Conservation (phyloP, 2,797 vertebrate species). For the Zalophus californianus region DNA sequence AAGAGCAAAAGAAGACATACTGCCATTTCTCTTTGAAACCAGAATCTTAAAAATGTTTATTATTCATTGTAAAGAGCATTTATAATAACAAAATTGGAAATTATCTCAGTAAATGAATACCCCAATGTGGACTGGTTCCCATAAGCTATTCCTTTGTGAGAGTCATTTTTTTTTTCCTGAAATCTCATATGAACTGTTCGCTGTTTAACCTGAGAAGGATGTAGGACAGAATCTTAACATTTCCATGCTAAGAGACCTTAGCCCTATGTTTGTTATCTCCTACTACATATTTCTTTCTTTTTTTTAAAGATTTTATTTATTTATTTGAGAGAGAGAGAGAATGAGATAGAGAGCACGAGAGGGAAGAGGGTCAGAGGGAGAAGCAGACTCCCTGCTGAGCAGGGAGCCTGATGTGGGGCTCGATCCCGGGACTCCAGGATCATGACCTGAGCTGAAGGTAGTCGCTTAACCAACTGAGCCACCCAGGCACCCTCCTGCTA, state of each 20-base stretch:
- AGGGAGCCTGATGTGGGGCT: too few species aligned
- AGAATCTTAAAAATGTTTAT: slow-evolving; percentile 12
- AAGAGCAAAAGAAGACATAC: neutral
- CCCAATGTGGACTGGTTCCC: neutral
- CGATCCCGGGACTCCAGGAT: too few species aligned
- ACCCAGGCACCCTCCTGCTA: neutral
- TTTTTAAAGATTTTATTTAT: too few species aligned
- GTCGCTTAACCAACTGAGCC: too few species aligned
- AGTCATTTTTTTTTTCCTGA: slow-evolving; percentile 13
- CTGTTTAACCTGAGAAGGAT: slow-evolving; percentile 20
- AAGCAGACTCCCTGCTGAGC: too few species aligned
- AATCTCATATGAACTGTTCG: neutral
- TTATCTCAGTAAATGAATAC: slow-evolving; percentile 32
- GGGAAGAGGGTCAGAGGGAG: too few species aligned
- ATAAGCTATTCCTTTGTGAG: slow-evolving; percentile 5
- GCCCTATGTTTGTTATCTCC: neutral
- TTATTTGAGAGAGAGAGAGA: too few species aligned
- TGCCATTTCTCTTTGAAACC: neutral
- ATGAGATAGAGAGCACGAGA: too few species aligned
- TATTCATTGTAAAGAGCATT: slow-evolving; percentile 29
- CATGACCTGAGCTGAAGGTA: too few species aligned
- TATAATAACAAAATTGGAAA: slow-evolving; percentile 52
- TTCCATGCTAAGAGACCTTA: neutral
- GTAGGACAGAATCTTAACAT: neutral
- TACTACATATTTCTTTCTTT: neutral